Evolutionary conservation across 2,113 vertebrate genomes (phyloP).

Genomic region (Eolophus roseicapilla): DNA sequence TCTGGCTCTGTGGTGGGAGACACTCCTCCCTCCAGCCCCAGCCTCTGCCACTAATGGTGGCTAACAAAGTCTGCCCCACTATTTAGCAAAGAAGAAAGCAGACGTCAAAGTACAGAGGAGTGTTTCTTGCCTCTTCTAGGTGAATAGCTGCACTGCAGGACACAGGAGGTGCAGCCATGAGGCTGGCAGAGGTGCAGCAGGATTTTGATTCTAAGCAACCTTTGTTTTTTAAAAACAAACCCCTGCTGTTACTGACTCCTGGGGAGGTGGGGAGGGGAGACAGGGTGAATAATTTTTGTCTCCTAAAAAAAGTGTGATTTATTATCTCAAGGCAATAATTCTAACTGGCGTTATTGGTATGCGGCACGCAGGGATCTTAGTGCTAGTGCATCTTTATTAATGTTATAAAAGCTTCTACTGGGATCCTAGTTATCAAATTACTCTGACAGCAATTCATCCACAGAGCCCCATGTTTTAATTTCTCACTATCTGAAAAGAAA

Average conservation of each 20-base stretch:
- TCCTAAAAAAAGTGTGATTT: neutral
- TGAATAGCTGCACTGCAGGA: neutral
- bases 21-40: neutral
- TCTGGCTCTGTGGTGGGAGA: neutral
- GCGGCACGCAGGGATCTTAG: neutral
- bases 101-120: neutral
- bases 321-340: constrained; percentile 36
- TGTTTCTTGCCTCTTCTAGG: neutral
- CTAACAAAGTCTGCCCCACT: neutral
- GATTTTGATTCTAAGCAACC: neutral
- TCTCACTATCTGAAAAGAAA: constrained; percentile 58
- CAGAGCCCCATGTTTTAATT: constrained; percentile 52
- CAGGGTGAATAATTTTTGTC: neutral
- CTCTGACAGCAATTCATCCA: constrained; percentile 47
- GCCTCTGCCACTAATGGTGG: fast-evolving
- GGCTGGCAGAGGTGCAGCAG: neutral
- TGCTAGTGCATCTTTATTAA: constrained; percentile 25
- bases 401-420: constrained; percentile 50
- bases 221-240: neutral
- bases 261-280: neutral
- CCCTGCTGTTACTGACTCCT: neutral
- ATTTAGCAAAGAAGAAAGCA: neutral
- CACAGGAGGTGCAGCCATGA: neutral
- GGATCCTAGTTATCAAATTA: constrained; percentile 49
- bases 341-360: constrained; percentile 13